phyloP scores from a whole-genome alignment of 2,113 vertebrate species.

The Chinchilla lanigera region DNA sequence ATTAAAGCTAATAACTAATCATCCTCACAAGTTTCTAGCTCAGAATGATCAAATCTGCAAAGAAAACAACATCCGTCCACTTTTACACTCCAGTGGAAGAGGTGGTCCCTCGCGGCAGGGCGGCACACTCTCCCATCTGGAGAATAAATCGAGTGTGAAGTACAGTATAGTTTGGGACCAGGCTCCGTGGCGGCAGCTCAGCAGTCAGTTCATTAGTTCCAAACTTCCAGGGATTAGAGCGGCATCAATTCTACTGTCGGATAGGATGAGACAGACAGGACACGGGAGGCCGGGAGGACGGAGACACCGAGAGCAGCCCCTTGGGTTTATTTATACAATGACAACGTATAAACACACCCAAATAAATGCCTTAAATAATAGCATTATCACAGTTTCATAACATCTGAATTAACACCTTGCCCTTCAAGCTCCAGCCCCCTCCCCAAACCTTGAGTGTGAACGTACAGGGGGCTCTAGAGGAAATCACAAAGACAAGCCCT shows the following conservation, averaged over 20 bases:
- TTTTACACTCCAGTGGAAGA: conserved; percentile 96
- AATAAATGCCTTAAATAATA: conserved; percentile 68
- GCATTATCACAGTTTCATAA: conserved; percentile 52
- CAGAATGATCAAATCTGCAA: conserved; percentile 90
- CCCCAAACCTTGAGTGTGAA: conserved; percentile 36
- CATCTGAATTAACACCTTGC: conserved; percentile 74
- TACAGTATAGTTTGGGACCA: conserved; percentile 99
- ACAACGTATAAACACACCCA: conserved; percentile 84
- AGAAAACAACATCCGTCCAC: conserved; percentile 94
- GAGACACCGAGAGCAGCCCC: conserved; percentile 83
- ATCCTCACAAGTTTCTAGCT: conserved; percentile 86
- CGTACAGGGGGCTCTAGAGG: neutral
- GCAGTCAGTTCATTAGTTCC: conserved; percentile 99
- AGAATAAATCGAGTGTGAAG: conserved; percentile 99
- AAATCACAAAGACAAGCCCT: conserved; percentile 30
- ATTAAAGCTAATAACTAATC: conserved; percentile 89
- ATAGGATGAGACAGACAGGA: conserved; percentile 91
- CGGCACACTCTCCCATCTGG: conserved; percentile 97
- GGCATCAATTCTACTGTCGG: conserved; percentile 91
- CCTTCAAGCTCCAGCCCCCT: neutral
- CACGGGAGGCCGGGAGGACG: conserved; percentile 83
- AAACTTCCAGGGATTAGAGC: conserved; percentile 98
- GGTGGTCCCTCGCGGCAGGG: conserved; percentile 94
- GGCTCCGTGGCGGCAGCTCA: conserved; percentile 97
- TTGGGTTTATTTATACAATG: conserved; percentile 83